These are phyloP conservation scores for Apodemus sylvaticus DNA, from an alignment of 2,113 vertebrate genomes.

Conservation along the genomic window DNA sequence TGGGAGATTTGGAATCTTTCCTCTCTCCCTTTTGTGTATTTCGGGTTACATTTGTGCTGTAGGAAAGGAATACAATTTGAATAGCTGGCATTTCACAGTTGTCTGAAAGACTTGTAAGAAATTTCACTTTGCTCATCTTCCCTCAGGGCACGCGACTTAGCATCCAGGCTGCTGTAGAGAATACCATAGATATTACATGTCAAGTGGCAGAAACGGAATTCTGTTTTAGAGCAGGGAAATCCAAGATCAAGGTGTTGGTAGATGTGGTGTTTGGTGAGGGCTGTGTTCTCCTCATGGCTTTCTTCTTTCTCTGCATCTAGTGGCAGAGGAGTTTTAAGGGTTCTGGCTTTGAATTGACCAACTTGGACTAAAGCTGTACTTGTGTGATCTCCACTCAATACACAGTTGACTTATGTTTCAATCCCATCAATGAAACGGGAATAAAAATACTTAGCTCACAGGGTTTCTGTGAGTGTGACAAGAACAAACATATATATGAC, in stretches of 20 bases:
- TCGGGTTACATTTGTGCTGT: neutral
- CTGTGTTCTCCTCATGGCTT: neutral
- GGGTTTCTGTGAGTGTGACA: neutral
- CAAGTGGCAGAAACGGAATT: neutral
- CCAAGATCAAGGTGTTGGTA: neutral
- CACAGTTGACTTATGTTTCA: neutral
- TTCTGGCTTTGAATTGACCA: neutral
- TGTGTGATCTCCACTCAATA: neutral
- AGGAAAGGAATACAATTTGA: neutral
- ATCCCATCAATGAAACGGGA: neutral
- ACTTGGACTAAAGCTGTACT: neutral
- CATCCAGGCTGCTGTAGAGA: neutral
- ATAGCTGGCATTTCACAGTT: neutral
- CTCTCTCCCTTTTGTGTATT: neutral
- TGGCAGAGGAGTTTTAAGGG: neutral
- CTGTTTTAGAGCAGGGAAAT: neutral
- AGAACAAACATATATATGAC: neutral
- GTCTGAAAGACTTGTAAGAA: neutral
- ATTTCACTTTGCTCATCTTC: neutral
- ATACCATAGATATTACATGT: neutral
- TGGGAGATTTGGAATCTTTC: neutral
- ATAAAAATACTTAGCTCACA: neutral
- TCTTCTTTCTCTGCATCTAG: neutral
- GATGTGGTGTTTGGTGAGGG: neutral
- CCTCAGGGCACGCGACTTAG: neutral